phyloP scores from a whole-genome alignment of 2,888 invertebrate genomes.

The Herminia tarsipennalis region DNA sequence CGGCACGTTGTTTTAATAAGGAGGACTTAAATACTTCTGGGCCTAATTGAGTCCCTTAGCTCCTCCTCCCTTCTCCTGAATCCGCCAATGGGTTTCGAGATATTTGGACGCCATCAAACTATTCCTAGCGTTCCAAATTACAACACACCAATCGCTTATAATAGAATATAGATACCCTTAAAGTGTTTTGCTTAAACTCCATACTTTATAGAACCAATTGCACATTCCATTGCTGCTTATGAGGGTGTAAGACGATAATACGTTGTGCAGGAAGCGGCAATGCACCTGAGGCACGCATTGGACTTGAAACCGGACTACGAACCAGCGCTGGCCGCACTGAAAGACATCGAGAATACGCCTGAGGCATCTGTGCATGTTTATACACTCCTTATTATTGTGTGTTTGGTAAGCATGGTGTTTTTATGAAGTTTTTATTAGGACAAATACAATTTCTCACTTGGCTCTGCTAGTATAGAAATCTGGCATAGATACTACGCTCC shows the following conservation, averaged over 20 bases:
- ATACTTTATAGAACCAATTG: conserved; percentile 12
- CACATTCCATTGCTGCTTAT: conserved; percentile 36
- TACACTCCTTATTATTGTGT: conserved; percentile 94
- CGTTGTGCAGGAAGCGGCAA: conserved; percentile 89
- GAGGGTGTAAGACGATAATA: conserved; percentile 31
- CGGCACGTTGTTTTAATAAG: no score
- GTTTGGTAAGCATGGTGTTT: conserved; percentile 87
- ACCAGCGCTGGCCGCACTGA: conserved; percentile 91
- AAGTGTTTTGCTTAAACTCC: conserved; percentile 20
- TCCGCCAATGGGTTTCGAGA: no score
- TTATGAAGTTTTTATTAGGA: no score
- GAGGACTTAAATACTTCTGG: no score
- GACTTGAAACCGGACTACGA: conserved; percentile 94
- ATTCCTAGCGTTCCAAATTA: no score
- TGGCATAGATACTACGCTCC: no score
- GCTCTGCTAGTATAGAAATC: no score
- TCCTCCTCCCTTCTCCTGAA: no score
- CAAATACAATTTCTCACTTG: no score
- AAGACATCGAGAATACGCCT: conserved; percentile 93
- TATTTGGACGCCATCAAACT: no score
- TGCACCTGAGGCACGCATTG: conserved; percentile 92
- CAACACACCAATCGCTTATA: no score
- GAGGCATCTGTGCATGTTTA: conserved; percentile 93
- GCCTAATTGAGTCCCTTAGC: no score
- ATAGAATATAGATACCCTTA: neutral